Base-by-base conservation (phyloP, 2,113 vertebrate genomes). In the Syngnathus scovelli region DNA sequence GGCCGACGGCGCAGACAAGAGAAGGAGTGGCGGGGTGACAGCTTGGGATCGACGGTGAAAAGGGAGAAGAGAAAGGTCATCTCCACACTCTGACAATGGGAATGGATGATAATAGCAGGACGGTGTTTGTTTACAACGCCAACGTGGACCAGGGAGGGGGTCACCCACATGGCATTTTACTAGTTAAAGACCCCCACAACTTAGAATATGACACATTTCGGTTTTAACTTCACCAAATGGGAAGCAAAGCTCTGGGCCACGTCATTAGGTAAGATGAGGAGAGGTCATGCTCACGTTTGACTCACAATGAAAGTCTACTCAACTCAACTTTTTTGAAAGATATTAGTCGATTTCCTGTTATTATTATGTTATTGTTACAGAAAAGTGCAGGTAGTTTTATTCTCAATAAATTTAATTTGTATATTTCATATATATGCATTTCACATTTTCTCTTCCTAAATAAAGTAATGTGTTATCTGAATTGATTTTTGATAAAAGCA, bases 31-130 rank as follows among this genome's bases (percentile, higher is more conserved):
- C 78, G 38, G 33, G 48, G 84, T 68, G 85, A 91, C 90, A 92
- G 90, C 89, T 90, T 91, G 90, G 78, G 75, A 61, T 66, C 89
- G 85, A 72, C 79, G 58, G 71, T 86, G 86, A 90, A 89, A 83
- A 71, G 79, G 27, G 66, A 73, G 78, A 79, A 83, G 79, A 66
- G 79, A 62, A 74, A 88, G 89, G 86, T 89, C 90, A 91, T 75
- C 82, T 83, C 78, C 88, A 88, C 66, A 80, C 78, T 84, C 68
- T 84, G 88, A 91, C 89, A 92, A 90, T 90, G 87, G 81, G 83
- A 83, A 80, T 86, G 82, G 81, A 80, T 69, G 85, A 89, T 79
- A 88, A 89, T 75, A 75, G 76, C 68, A 80, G 15, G 54, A 66
- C 19, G 36, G 74, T 71, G 84, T 74, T 86, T 87, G 85, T 90